These are phyloP conservation scores for Parascotia fuliginaria DNA, from an alignment of 2,888 invertebrate species.

Conservation along the genomic window DNA sequence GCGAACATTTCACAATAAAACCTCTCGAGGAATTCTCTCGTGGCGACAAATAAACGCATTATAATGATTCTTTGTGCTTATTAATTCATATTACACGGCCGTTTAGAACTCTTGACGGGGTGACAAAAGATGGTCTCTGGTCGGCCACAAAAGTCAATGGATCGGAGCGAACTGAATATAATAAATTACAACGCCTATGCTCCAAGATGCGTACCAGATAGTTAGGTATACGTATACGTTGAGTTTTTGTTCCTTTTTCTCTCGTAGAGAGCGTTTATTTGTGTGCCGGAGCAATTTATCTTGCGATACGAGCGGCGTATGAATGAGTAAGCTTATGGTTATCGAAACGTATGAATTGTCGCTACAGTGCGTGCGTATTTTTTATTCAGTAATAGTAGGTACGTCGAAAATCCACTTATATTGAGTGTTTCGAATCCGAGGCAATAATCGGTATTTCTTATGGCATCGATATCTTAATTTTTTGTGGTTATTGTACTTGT, in stretches of 20 bases:
- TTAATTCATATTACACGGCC: conserved; percentile 86
- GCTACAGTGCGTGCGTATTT: conserved; percentile 45
- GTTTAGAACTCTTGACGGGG: conserved; percentile 76
- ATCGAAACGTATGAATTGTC: conserved; percentile 65
- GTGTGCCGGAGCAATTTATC: conserved; percentile 80
- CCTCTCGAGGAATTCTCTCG: conserved; percentile 53
- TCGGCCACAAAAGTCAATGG: conserved; percentile 81
- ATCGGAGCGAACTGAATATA: conserved; percentile 78
- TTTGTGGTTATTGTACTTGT: neutral
- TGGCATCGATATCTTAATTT: neutral
- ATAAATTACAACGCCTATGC: conserved; percentile 79
- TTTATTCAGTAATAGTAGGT: conserved; percentile 38
- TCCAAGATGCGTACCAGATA: conserved; percentile 67
- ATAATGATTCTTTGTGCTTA: conserved; percentile 83
- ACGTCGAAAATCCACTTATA: conserved; percentile 28
- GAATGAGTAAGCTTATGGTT: conserved; percentile 77
- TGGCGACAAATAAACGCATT: conserved; percentile 79
- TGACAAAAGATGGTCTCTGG: conserved; percentile 76
- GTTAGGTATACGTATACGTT: conserved; percentile 50
- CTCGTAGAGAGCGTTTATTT: conserved; percentile 73
- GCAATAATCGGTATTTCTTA: neutral
- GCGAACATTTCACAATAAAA: conserved; percentile 60
- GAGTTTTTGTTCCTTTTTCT: conserved; percentile 70
- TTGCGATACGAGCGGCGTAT: conserved; percentile 74
- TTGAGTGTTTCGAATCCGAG: conserved; percentile 23